Evolutionary conservation across 2,113 vertebrate genomes (phyloP).

Genomic region (Pleuronectes platessa): DNA sequence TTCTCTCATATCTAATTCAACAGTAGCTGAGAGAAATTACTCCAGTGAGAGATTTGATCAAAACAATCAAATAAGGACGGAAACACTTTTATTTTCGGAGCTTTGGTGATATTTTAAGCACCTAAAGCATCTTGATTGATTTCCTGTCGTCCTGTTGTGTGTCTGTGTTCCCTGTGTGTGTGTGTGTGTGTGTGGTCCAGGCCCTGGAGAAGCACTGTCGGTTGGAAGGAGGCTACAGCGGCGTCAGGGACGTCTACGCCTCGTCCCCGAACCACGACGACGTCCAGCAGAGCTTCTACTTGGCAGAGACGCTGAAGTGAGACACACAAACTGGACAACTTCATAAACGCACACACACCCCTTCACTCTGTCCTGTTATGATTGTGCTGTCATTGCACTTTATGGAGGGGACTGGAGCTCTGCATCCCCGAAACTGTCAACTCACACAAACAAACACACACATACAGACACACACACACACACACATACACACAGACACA

Average conservation of each 20-base stretch:
- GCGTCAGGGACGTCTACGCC: conserved; percentile 92
- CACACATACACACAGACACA: conserved; percentile 9
- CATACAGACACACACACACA: conserved; percentile 11
- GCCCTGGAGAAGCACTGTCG: conserved; percentile 93
- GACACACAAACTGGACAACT: background rate
- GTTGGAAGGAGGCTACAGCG: conserved; percentile 93
- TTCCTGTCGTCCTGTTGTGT: background rate
- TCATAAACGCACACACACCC: background rate
- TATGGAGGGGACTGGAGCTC: background rate
- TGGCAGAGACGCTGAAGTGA: conserved; percentile 98
- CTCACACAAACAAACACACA: background rate
- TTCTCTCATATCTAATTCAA: too few species aligned
- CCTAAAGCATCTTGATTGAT: too few species aligned
- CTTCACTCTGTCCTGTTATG: conserved; percentile 10
- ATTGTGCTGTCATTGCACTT: conserved; percentile 34
- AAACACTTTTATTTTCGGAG: background rate
- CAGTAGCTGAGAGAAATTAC: too few species aligned
- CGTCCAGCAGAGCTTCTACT: conserved; percentile 97
- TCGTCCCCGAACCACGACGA: conserved; percentile 88
- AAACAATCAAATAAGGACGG: background rate
- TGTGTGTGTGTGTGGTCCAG: conserved; percentile 68
- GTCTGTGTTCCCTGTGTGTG: background rate
- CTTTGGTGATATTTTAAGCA: background rate
- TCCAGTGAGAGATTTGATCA: too few species aligned
- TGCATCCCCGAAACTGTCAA: background rate